Conservation (phyloP, 2,797 vertebrate genomes). For the Labeo calbasu region DNA sequence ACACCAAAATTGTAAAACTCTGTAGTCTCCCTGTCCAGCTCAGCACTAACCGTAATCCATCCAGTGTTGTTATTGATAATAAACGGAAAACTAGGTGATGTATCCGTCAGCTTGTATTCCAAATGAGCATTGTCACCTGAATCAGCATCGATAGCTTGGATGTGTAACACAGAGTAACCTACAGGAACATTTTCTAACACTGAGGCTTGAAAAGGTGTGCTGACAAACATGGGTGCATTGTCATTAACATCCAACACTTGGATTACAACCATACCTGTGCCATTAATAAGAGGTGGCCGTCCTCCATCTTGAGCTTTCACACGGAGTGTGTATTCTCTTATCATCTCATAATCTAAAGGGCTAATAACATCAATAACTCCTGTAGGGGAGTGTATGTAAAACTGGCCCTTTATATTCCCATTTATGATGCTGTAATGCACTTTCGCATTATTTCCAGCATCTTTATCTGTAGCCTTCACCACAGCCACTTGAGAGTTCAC, state of each 20-base stretch:
- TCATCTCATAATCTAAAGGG: constrained; percentile 85
- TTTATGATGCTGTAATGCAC: constrained; percentile 89
- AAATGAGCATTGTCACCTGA: constrained; percentile 84
- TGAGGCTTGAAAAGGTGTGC: constrained; percentile 87
- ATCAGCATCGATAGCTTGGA: constrained; percentile 88
- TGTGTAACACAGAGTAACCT: constrained; percentile 85
- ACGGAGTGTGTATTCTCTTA: constrained; percentile 84
- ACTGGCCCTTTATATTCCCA: constrained; percentile 87
- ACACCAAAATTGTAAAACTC: constrained; percentile 86
- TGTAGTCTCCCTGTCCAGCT: constrained; percentile 84
- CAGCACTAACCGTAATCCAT: constrained; percentile 83
- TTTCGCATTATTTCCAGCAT: constrained; percentile 84
- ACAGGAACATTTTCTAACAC: constrained; percentile 85
- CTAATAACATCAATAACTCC: constrained; percentile 85
- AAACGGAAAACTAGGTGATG: constrained; percentile 79
- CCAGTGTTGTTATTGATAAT: constrained; percentile 87
- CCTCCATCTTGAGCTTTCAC: constrained; percentile 89
- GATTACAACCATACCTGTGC: constrained; percentile 85
- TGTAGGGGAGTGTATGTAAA: constrained; percentile 86
- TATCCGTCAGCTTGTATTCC: constrained; percentile 82
- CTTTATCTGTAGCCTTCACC: constrained; percentile 84
- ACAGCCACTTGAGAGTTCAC: constrained; percentile 82
- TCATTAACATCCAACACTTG: constrained; percentile 88
- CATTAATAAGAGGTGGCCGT: constrained; percentile 85
- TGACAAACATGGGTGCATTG: constrained; percentile 89